Base-by-base conservation (phyloP, 2,113 vertebrate genomes). In the Cygnus atratus region DNA sequence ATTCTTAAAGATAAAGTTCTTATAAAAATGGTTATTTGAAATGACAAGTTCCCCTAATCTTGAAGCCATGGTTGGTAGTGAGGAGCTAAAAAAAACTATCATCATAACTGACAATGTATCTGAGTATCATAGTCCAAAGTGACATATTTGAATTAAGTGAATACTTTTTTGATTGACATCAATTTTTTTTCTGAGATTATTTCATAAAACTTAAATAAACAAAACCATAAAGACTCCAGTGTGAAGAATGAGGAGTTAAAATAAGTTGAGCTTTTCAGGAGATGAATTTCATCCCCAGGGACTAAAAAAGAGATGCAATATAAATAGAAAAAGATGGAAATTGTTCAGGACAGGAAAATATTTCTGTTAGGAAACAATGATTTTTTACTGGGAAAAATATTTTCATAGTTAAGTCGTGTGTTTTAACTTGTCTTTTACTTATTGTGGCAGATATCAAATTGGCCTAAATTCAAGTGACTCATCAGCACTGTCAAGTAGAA, bases 91-190 rank as follows among this genome's bases (percentile, higher is more conserved):
- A 39, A 85, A 85, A 81, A 6, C 20, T 59, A n/a, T 7, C 13
- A 65, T 8, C 5, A 25, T 66, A 82, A 16, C 43, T 76, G 33
- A 6, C 20, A 46, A 37, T 55, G 12, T 61, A 77, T 44, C 65
- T 0, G 1, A 75, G 9, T 43, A 26, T 58, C 16, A 28, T 8
- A 71, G 29, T 52, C 1, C 0, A 54, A 76, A 52, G 3, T n/a
- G 57, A 31, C 18, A 3, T 58, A 26, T 58, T 33, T 50, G 33
- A 79, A 39, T 57, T 6, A 58, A 83, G 22, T 68, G 15, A 74
- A 63, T 79, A 25, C 10, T 68, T 85, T 58, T 39, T 20, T 71
- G 17, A 57, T 68, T 57, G 58, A 44, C 11, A 58, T 55, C 35
- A 52, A 58, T 37, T 63, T 3, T 2, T 50, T 68, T 44, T 68